Percentiles rank a stretch among this genome's conserved stretches.
Conservation (phyloP, 2,113 vertebrate species). For the Tenebrosternarchus preto region DNA sequence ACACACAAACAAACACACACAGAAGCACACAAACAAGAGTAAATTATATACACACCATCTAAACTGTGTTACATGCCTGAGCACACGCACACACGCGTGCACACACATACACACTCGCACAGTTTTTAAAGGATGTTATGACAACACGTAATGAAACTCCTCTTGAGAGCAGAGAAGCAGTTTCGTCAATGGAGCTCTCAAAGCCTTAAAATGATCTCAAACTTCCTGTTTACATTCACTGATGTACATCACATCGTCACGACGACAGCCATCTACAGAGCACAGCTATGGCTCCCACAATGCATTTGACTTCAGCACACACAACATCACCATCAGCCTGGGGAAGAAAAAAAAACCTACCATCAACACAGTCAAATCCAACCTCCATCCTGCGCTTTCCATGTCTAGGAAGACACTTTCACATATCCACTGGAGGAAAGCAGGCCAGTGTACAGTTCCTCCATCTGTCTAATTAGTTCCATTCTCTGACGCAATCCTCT, state of each 20-base stretch:
- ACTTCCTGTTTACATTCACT: too few relatives aligned
- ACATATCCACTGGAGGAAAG: slow-evolving; percentile 9
- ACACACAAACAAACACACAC: background rate
- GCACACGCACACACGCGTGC: slow-evolving; percentile 10
- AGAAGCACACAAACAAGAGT: background rate
- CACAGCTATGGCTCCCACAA: background rate
- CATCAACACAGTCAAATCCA: background rate
- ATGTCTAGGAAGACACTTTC: slow-evolving; percentile 15
- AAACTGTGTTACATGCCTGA: background rate
- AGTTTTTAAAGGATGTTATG: slow-evolving; percentile 14
- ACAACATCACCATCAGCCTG: slow-evolving; percentile 4
- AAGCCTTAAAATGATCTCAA: slow-evolving; percentile 22
- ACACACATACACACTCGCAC: too few relatives aligned
- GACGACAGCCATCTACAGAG: slow-evolving; percentile 48
- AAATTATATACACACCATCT: background rate
- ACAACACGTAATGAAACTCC: slow-evolving; percentile 19
- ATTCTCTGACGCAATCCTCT: slow-evolving; percentile 16
- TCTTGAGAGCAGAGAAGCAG: too few relatives aligned
- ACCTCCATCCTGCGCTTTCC: background rate
- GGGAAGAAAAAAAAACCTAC: background rate
- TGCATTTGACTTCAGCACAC: slow-evolving; percentile 10
- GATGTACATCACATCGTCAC: too few relatives aligned
- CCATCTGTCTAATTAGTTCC: slow-evolving; percentile 1
- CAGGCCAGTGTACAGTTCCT: background rate
- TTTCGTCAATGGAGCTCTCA: background rate